Percentiles rank a stretch among this genome's conserved stretches.
These are phyloP conservation scores for Limnephilus rhombicus DNA, from an alignment of 2,888 invertebrate genomes.

Conservation along the genomic window DNA sequence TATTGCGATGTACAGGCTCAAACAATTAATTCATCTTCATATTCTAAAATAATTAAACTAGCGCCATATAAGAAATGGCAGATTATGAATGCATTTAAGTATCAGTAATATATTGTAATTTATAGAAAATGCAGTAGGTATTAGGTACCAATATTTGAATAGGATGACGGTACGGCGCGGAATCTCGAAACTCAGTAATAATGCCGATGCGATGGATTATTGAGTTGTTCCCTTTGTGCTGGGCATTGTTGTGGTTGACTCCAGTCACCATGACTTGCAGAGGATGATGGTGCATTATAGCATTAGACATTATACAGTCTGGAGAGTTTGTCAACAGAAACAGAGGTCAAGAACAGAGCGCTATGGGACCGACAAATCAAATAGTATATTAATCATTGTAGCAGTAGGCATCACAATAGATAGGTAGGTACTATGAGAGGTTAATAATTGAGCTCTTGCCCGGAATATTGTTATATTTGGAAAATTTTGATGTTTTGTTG, in stretches of 20 bases:
- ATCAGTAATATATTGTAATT: not conserved
- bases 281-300: not conserved
- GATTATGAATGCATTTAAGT: too few species aligned
- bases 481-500: too few species aligned
- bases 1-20: too few species aligned
- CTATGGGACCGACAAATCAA: not conserved
- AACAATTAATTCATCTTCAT: too few species aligned
- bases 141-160: not conserved
- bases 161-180: not conserved
- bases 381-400: not conserved
- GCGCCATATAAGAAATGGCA: too few species aligned
- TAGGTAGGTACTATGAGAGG: too few species aligned
- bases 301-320: not conserved
- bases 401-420: too few species aligned
- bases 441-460: too few species aligned
- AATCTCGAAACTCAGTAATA: not conserved
- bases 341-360: not conserved
- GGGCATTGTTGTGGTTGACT: conserved; percentile 58
- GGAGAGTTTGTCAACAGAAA: not conserved
- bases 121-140: not conserved
- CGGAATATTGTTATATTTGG: too few species aligned
- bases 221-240: conserved; percentile 60
- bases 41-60: too few species aligned
- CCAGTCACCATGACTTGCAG: conserved; percentile 55
- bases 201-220: conserved; percentile 47